A percentile compares a stretch with the other conserved stretches of the same genome.
phyloP scores from a whole-genome alignment of 2,113 vertebrate genomes.

The Garra rufa region DNA sequence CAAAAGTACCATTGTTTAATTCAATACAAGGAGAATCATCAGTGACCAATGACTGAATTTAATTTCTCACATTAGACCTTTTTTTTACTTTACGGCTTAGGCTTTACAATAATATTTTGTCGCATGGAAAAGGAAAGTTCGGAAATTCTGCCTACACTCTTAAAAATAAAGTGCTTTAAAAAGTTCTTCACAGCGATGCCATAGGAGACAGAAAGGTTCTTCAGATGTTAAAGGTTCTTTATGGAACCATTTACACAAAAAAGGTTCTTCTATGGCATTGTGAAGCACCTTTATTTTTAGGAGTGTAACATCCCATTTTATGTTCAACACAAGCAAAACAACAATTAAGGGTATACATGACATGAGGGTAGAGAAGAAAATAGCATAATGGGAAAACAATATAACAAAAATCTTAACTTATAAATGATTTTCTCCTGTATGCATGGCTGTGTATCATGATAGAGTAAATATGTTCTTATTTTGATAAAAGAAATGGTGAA shows the following conservation, averaged over 20 bases:
- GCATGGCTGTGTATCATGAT: neutral
- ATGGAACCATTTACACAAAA: too few relatives aligned
- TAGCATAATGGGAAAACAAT: neutral
- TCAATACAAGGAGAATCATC: neutral
- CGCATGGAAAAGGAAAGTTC: neutral
- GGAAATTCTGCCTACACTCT: neutral
- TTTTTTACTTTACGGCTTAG: too few relatives aligned
- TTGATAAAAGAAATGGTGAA: neutral
- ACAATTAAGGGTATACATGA: neutral
- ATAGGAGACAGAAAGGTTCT: too few relatives aligned
- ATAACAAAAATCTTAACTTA: neutral
- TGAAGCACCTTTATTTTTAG: too few relatives aligned
- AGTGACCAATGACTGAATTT: neutral
- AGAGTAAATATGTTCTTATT: neutral
- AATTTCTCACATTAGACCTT: too few relatives aligned
- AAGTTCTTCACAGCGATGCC: too few relatives aligned
- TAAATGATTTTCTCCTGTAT: neutral
- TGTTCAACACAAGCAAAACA: neutral
- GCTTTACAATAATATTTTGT: too few relatives aligned
- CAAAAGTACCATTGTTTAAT: neutral
- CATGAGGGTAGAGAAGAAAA: neutral
- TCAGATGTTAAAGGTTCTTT: too few relatives aligned
- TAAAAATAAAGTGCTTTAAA: too few relatives aligned
- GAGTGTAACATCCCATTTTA: neutral
- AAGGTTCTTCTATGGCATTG: too few relatives aligned